phyloP scores from a whole-genome alignment of 2,888 invertebrate genomes.

The Caenorhabditis afra region DNA sequence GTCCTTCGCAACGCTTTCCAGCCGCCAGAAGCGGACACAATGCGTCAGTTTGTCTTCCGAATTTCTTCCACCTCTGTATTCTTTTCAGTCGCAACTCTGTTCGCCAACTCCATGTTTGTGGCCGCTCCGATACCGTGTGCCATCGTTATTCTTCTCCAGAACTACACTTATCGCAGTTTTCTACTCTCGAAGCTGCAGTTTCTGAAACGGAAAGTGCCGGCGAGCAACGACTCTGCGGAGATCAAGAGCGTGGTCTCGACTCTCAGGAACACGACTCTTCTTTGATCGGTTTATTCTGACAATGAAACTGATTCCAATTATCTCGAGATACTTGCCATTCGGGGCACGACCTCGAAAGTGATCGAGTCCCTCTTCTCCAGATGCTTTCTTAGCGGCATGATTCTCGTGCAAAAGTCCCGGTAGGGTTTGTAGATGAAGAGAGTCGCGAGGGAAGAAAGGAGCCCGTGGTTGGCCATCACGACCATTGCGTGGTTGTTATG shows the following conservation, averaged over 20 bases:
- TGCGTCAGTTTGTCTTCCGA: slow-evolving; percentile 14
- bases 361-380: background rate
- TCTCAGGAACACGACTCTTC: slow-evolving; percentile 1
- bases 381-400: background rate
- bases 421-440: slow-evolving; percentile 8
- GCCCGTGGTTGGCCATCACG: slow-evolving; percentile 10
- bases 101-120: slow-evolving; percentile 29
- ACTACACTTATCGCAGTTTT: slow-evolving; percentile 18
- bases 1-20: slow-evolving; percentile 31
- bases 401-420: background rate
- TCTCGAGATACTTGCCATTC: background rate
- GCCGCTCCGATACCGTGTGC: slow-evolving; percentile 44
- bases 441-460: background rate
- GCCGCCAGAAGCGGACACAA: slow-evolving; percentile 25
- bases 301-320: background rate
- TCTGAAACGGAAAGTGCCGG: background rate
- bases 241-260: slow-evolving; percentile 1
- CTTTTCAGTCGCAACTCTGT: slow-evolving; percentile 22
- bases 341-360: background rate
- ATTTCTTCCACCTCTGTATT: background rate
- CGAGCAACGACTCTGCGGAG: background rate
- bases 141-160: slow-evolving; percentile 25
- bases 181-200: slow-evolving; percentile 1
- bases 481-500: too few relatives aligned
- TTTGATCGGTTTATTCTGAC: background rate